Base-by-base conservation (phyloP, 2,888 invertebrate species). In the Pecten maximus region DNA sequence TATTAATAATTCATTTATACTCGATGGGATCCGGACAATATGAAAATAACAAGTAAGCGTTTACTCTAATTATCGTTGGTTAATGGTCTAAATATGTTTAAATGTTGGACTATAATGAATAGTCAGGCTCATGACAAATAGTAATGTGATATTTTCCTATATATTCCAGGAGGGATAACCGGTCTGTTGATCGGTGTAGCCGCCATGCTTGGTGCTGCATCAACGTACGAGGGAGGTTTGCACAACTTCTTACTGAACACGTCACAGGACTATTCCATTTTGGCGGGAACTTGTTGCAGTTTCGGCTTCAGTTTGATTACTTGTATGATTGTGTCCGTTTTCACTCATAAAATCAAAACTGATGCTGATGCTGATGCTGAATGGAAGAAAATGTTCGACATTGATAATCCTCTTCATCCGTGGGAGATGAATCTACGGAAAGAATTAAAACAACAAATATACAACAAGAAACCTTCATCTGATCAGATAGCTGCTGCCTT, bases 401-500 rank as follows among this genome's bases (percentile, higher is more conserved):
- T 95, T 23, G 95, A 95, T 91, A 95, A 95, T 89, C 95, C 95
- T 0, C 92, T 95, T 2, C 91, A 93, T 50, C 94, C 95, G 0
- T 95, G 95, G 95, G 92, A 91, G 1, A 93, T 95, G 23, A 89
- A 92, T 10, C 94, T 93, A 89, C 91, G 91, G 28, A 94, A 95
- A 23, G 95, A 95, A 50, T 92, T 95, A 15, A 94, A 94, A 0
- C 88, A 93, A 6, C 89, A 95, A 10, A 88, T 89, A 40, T 90
- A 91, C 8, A 93, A 93, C 12, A 92, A 94, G 74, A 92, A 93
- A 88, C 95, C 95, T 0, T 90, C 94, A 12, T 91, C 91, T 0
- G 90, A 93, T 12, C 92, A 94, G 40, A 91, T 95, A n/a, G 94
- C 94, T 28, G 40, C 91, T 87, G 92, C 94, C 40, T 95, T 95